phyloP scores from a whole-genome alignment of 2,797 vertebrate genomes.

The Cryptoblepharus egeriae region DNA sequence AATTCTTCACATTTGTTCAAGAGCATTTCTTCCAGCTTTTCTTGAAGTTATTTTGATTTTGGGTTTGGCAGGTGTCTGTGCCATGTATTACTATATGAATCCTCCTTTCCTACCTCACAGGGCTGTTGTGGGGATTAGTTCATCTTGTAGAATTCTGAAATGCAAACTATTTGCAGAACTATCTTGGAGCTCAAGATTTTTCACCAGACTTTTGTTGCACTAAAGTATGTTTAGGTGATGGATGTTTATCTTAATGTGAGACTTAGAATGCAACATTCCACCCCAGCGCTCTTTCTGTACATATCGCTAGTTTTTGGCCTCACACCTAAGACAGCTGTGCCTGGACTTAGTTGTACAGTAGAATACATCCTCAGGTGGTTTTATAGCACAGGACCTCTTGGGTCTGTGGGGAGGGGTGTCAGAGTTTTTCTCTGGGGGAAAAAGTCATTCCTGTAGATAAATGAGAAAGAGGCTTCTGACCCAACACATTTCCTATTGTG shows the following conservation, averaged over 20 bases:
- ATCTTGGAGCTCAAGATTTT: slow-evolving; percentile 46
- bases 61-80: slow-evolving; percentile 48
- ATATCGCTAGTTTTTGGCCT: slow-evolving; percentile 16
- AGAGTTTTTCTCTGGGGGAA: too few species aligned
- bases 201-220: slow-evolving; percentile 23
- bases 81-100: slow-evolving; percentile 53
- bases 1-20: slow-evolving; percentile 1
- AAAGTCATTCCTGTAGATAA: too few species aligned
- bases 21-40: slow-evolving; percentile 30
- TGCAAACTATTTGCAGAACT: slow-evolving; percentile 54
- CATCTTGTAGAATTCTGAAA: slow-evolving; percentile 60
- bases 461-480: too few species aligned
- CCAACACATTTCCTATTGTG: too few species aligned
- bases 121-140: slow-evolving; percentile 67
- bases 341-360: too few species aligned
- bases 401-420: too few species aligned
- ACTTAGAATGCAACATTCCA: slow-evolving; percentile 4
- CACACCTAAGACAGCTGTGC: background rate
- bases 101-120: slow-evolving; percentile 70
- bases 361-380: too few species aligned
- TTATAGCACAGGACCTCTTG: too few species aligned
- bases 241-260: slow-evolving; percentile 32
- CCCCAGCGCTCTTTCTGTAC: slow-evolving; percentile 26
- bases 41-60: slow-evolving; percentile 43
- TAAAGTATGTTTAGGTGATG: slow-evolving; percentile 50